These are phyloP conservation scores for Cerastis leucographa DNA, from an alignment of 2,888 invertebrate species.

Conservation along the genomic window DNA sequence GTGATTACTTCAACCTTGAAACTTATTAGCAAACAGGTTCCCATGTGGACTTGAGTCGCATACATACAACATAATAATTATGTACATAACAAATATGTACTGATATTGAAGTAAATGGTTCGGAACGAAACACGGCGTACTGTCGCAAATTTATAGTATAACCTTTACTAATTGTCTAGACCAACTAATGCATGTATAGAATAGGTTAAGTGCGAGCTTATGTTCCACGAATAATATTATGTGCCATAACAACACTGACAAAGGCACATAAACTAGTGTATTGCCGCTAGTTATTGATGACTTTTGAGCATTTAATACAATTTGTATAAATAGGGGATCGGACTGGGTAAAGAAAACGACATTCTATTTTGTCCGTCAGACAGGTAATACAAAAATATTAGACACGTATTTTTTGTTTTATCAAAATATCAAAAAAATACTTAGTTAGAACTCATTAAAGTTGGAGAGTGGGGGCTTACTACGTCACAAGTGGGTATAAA, in stretches of 20 bases:
- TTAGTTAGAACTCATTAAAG: too few relatives aligned
- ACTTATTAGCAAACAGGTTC: constrained; percentile 22
- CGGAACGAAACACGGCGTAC: background rate
- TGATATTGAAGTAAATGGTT: constrained; percentile 13
- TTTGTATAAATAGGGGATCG: too few relatives aligned
- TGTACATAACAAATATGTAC: background rate
- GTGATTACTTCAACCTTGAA: constrained; percentile 47
- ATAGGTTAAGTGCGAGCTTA: background rate
- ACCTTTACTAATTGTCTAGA: background rate
- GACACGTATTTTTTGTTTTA: too few relatives aligned
- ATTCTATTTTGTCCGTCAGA: too few relatives aligned
- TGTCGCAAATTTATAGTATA: background rate
- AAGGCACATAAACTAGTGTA: background rate
- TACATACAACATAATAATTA: background rate
- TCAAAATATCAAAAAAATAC: too few relatives aligned
- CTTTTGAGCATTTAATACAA: too few relatives aligned
- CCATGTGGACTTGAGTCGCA: constrained; percentile 1
- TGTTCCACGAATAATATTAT: background rate
- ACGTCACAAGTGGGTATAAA: too few relatives aligned
- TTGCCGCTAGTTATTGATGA: background rate
- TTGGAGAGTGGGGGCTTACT: too few relatives aligned
- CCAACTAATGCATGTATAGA: background rate
- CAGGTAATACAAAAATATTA: too few relatives aligned
- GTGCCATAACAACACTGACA: background rate
- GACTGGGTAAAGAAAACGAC: too few relatives aligned